Evolutionary conservation across 2,888 invertebrate genomes (phyloP).

Genomic region (Lasioglossum vierecki): DNA sequence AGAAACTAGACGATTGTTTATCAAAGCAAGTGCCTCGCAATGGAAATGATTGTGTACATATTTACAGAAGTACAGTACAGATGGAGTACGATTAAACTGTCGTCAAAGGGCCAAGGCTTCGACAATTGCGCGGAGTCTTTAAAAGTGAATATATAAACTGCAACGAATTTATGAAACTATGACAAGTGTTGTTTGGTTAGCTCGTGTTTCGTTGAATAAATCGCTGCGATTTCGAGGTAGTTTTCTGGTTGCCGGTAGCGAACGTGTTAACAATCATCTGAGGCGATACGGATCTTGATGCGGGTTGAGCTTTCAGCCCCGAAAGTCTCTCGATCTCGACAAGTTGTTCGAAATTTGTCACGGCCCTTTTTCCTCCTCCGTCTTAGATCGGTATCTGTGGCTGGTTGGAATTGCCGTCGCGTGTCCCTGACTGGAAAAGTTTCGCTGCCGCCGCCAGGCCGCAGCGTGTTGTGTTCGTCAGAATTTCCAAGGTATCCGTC

Average conservation of each 20-base stretch:
- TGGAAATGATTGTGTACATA: background rate
- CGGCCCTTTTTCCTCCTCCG: background rate
- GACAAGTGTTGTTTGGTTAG: background rate
- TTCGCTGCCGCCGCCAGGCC: background rate
- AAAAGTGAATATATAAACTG: background rate
- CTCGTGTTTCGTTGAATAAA: background rate
- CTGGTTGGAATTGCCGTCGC: conserved; percentile 36
- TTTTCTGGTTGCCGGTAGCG: background rate
- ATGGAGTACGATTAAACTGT: no score
- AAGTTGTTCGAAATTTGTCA: conserved; percentile 10
- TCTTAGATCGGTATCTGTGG: conserved; percentile 20
- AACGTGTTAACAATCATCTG: conserved; percentile 5
- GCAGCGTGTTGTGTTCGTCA: conserved; percentile 12
- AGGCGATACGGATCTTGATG: background rate
- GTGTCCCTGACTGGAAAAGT: conserved; percentile 23
- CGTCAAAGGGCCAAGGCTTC: background rate
- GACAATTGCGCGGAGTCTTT: background rate
- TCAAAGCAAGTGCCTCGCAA: background rate
- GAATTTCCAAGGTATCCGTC: conserved; percentile 48
- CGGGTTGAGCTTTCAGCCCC: background rate
- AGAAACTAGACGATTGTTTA: background rate
- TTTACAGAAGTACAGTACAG: background rate
- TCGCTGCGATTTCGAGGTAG: background rate
- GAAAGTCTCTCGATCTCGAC: conserved; percentile 6
- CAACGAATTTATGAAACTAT: background rate